phyloP scores from a whole-genome alignment of 2,113 vertebrate species.

The Pseudorectes ferrugineus region DNA sequence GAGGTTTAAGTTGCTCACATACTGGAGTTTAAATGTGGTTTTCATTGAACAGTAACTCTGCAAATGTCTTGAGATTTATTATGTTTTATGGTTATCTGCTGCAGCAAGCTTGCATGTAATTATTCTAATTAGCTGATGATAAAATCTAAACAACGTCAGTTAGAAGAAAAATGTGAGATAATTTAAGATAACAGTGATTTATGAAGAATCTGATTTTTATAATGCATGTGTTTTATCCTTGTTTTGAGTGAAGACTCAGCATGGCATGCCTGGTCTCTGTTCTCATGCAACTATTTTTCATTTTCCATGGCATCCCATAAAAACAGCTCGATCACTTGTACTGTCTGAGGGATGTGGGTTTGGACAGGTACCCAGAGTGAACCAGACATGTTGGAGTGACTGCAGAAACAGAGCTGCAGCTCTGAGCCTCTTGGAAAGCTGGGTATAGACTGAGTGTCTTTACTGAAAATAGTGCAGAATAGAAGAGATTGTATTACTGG shows the following conservation, averaged over 20 bases:
- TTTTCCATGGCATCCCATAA: background rate
- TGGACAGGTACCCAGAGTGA: background rate
- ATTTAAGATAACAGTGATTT: background rate
- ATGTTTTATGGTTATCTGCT: background rate
- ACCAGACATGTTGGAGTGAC: accelerated
- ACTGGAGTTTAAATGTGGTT: background rate
- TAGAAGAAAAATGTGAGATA: background rate
- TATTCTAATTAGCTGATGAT: constrained; percentile 47
- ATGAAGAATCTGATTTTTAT: background rate
- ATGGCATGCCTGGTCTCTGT: background rate
- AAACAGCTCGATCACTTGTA: background rate
- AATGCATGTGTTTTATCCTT: background rate
- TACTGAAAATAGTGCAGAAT: background rate
- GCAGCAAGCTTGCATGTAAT: constrained; percentile 12
- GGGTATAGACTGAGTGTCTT: background rate
- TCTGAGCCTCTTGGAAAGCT: background rate
- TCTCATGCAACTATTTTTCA: background rate
- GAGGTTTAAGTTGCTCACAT: background rate
- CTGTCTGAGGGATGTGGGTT: background rate
- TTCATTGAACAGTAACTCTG: background rate
- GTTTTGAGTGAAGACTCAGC: background rate
- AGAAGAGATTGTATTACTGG: background rate
- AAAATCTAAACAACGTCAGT: constrained; percentile 3
- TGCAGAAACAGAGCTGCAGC: background rate
- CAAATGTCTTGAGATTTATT: background rate